These are phyloP conservation scores for Chiloscyllium punctatum DNA, from an alignment of 2,797 vertebrate genomes.

Conservation along the genomic window DNA sequence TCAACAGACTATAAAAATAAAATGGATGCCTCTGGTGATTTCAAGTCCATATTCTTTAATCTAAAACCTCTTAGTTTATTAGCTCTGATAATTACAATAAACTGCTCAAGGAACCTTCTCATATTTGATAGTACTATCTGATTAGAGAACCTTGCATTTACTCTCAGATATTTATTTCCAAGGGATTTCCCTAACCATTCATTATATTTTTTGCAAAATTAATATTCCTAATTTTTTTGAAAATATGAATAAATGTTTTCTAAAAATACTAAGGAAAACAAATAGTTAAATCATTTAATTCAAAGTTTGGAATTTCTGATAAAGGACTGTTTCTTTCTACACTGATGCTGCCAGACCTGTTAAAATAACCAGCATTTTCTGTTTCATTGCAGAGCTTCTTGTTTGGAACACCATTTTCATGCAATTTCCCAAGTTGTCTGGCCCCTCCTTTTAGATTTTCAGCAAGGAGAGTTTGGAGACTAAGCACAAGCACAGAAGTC, in stretches of 20 bases:
- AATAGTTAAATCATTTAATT: not conserved
- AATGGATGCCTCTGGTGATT: not conserved
- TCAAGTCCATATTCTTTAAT: not conserved
- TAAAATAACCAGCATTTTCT: too few relatives aligned
- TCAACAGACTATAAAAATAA: not conserved
- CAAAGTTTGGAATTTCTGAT: not conserved
- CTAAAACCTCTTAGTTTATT: not conserved
- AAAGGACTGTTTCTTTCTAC: too few relatives aligned
- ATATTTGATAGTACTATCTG: constrained; percentile 1
- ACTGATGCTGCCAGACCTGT: too few relatives aligned
- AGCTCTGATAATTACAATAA: not conserved
- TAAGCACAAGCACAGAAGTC: not conserved
- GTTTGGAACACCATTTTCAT: not conserved
- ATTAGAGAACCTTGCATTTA: not conserved
- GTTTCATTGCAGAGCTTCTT: not conserved
- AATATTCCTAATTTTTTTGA: not conserved
- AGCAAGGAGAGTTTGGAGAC: too few relatives aligned
- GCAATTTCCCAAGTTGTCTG: not conserved
- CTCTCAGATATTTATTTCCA: not conserved
- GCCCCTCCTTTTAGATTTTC: not conserved
- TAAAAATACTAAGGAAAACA: not conserved
- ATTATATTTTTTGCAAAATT: not conserved
- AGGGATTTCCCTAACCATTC: not conserved
- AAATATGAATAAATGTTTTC: not conserved
- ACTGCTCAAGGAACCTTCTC: not conserved